Evolutionary conservation across 2,888 invertebrate genomes (phyloP).

Genomic region (Limnephilus marmoratus): DNA sequence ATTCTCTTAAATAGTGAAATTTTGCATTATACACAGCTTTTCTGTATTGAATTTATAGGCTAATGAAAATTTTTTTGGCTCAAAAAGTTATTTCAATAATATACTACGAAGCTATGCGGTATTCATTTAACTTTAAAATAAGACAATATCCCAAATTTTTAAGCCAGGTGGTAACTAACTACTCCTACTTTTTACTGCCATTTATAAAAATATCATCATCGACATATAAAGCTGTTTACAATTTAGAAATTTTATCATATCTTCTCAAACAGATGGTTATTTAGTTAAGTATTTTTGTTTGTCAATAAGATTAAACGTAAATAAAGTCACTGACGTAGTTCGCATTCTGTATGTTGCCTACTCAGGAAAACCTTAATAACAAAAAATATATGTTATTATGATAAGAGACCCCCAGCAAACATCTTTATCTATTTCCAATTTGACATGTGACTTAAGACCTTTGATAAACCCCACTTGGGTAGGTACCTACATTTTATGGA

Average conservation of each 20-base stretch:
- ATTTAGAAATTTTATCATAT: neutral
- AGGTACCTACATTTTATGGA: slow-evolving; percentile 48
- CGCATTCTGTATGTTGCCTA: neutral
- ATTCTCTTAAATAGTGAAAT: neutral
- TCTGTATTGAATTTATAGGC: neutral
- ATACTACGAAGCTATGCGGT: neutral
- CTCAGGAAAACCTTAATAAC: slow-evolving; percentile 48
- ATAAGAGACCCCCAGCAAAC: slow-evolving; percentile 65
- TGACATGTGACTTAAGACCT: slow-evolving; percentile 63
- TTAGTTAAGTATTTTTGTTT: neutral
- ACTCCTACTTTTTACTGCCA: neutral
- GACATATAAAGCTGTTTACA: neutral
- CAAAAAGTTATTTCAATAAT: neutral
- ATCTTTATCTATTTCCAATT: slow-evolving; percentile 59
- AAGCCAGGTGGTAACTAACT: neutral
- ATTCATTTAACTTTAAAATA: neutral
- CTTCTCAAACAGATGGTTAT: neutral
- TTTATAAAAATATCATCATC: neutral
- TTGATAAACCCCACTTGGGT: slow-evolving; percentile 57
- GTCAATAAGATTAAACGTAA: neutral
- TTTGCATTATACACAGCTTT: neutral
- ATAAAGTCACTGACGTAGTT: slow-evolving; percentile 45
- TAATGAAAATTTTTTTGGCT: neutral
- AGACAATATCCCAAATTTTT: neutral
- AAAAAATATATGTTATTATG: slow-evolving; percentile 40